phyloP scores from a whole-genome alignment of 2,888 invertebrate genomes.

The Serripes groenlandicus region DNA sequence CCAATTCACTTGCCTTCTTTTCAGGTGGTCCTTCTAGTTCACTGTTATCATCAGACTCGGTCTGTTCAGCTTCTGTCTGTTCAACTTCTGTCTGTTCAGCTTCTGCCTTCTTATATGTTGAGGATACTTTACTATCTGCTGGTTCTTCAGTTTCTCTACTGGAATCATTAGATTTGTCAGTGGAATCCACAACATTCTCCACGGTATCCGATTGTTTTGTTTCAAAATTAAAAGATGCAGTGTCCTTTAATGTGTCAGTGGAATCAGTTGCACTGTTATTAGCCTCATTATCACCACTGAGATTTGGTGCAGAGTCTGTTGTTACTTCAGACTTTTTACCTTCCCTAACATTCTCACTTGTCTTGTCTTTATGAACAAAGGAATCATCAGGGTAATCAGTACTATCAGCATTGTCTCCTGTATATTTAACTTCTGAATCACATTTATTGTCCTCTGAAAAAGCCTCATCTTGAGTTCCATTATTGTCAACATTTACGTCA shows the following conservation, averaged over 20 bases:
- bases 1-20: conserved; percentile 40
- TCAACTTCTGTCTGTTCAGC: neutral
- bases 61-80: neutral
- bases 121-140: neutral
- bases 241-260: neutral
- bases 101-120: neutral
- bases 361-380: neutral
- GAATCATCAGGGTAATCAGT: neutral
- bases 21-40: conserved; percentile 50
- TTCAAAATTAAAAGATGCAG: conserved; percentile 11
- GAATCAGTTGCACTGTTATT: conserved; percentile 3
- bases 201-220: neutral
- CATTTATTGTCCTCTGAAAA: conserved; percentile 4
- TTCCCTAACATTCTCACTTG: neutral
- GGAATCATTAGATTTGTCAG: neutral
- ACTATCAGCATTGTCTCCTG: neutral
- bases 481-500: neutral
- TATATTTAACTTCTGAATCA: neutral
- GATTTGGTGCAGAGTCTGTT: neutral
- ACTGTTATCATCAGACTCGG: neutral
- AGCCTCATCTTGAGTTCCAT: neutral
- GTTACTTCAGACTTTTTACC: conserved; percentile 1
- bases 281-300: neutral
- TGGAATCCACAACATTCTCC: neutral
- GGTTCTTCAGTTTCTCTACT: neutral